Conservation (phyloP, 2,797 vertebrate genomes). For the Tragelaphus eurycerus region DNA sequence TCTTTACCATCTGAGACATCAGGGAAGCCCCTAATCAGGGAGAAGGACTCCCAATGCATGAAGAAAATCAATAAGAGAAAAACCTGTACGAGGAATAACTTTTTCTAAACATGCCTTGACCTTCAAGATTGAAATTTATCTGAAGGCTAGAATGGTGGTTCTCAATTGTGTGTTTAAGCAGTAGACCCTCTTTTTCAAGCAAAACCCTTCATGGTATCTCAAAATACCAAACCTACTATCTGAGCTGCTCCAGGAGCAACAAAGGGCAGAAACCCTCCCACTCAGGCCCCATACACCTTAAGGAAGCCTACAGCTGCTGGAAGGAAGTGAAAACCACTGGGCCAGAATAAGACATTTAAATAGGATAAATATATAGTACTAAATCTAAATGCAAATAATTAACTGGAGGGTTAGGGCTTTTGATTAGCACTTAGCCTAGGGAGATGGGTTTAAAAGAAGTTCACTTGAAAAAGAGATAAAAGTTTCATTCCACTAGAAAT, state of each 20-base stretch:
- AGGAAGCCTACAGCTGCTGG: background rate
- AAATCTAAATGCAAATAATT: background rate
- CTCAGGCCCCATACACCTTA: background rate
- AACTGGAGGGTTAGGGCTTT: background rate
- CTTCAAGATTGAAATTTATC: slow-evolving; percentile 11
- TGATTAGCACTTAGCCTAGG: background rate
- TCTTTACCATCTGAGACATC: background rate
- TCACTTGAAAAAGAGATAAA: background rate
- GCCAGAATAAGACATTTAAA: background rate
- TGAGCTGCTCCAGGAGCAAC: background rate
- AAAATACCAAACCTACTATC: background rate
- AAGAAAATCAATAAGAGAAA: background rate
- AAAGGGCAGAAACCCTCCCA: background rate
- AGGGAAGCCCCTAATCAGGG: background rate
- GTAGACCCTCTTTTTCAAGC: background rate
- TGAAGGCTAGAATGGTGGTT: background rate
- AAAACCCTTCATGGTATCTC: background rate
- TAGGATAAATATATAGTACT: background rate
- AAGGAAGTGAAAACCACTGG: background rate
- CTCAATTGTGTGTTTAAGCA: background rate
- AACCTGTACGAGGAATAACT: background rate
- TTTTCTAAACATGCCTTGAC: background rate
- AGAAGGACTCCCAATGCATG: background rate
- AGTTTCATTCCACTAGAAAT: slow-evolving; percentile 28
- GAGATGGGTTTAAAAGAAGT: background rate